Evolutionary conservation across 2,888 invertebrate genomes (phyloP).

Genomic region (Zygaena filipendulae): DNA sequence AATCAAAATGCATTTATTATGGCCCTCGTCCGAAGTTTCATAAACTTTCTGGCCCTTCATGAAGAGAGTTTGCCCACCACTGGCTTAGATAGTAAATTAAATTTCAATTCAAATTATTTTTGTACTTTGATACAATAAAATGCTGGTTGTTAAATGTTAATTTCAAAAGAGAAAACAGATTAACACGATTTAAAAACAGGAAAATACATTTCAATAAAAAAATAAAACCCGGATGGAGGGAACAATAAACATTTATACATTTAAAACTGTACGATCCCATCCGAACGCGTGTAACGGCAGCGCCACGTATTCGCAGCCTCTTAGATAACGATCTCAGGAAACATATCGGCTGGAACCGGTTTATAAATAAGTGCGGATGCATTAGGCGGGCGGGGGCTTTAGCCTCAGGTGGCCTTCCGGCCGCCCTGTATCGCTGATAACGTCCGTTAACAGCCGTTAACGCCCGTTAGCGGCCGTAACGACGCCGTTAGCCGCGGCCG

Average conservation of each 20-base stretch:
- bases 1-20: too few species aligned
- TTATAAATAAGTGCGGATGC: slow-evolving; percentile 65
- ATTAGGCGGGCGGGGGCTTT: slow-evolving; percentile 53
- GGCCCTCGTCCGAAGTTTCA: too few species aligned
- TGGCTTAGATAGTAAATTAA: too few species aligned
- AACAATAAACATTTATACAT: background rate
- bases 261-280: background rate
- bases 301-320: slow-evolving; percentile 5
- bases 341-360: slow-evolving; percentile 41
- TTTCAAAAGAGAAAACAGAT: too few species aligned
- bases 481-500: slow-evolving; percentile 58
- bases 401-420: slow-evolving; percentile 56
- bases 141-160: too few species aligned
- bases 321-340: slow-evolving; percentile 53
- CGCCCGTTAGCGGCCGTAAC: slow-evolving; percentile 52
- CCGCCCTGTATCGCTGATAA: slow-evolving; percentile 49
- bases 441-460: slow-evolving; percentile 41
- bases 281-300: background rate
- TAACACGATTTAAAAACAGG: too few species aligned
- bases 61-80: too few species aligned
- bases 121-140: too few species aligned
- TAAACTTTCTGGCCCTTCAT: too few species aligned
- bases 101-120: too few species aligned
- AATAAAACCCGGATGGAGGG: too few species aligned
- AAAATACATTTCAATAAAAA: too few species aligned